Evolutionary conservation across 2,113 vertebrate species (phyloP), one percentile per base, ranked within the genome.

Genomic region (Spheniscus mendiculus): DNA sequence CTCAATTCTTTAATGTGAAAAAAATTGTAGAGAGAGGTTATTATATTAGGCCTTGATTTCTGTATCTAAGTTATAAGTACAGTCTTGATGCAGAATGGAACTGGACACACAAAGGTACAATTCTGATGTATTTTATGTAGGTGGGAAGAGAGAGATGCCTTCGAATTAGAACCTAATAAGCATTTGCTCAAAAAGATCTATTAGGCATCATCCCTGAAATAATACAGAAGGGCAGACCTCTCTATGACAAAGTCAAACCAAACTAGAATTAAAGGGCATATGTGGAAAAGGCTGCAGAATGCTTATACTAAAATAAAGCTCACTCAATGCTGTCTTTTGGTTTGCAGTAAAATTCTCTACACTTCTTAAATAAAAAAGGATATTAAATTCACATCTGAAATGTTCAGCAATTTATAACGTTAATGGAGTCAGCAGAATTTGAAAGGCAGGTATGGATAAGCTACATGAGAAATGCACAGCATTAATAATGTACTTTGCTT

Each of bases 401-500:
- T 76, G 36, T 56, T 62, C 53, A 87, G 61, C 36, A 90, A 90
- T 91, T 96, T 91, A 91, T 92, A 89, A 87, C 6, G 5, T 63
- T 84, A 93, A 92, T 62, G 27, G 61, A 69, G 69, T 82, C 52
- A 84, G 34, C 9, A 62, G 70, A 89, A 92, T 80, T 45, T 87
- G 78, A 92, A 95, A 93, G 77, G 30, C 53, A 83, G 23, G 50
- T 55, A 86, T 27, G 45, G 58, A 94, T 29, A 47, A 87, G 61
- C 32, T 80, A 91, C 16, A 85, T 49, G 55, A 89, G 66, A 90
- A 96, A 90, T 76, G 21, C 9, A 59, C 7, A 44, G 18, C 26
- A 86, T 90, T 89, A 94, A 86, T 93, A 85, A 92, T 34, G 10
- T 45, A 70, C 45, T 91, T 83, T 61, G 50, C n/a, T 91, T 87